Evolutionary conservation across 2,113 vertebrate species (phyloP).

Genomic region (Mustela nigripes): DNA sequence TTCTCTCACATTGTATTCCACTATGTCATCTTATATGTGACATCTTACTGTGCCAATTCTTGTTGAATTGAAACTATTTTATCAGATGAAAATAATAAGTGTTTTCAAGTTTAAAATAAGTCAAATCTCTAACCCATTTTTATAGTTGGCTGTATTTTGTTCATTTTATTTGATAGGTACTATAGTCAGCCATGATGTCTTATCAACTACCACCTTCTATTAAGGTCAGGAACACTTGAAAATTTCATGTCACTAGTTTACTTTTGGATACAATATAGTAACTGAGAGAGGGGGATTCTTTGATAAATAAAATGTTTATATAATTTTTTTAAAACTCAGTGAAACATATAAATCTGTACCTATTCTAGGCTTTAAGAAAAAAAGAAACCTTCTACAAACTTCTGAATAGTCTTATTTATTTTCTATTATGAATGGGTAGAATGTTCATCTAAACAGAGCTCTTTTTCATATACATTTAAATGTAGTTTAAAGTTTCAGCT

Average conservation of each 20-base stretch:
- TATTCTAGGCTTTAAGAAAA: neutral
- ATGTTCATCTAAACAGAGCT: neutral
- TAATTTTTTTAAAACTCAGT: conserved; percentile 42
- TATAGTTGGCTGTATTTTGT: neutral
- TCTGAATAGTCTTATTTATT: neutral
- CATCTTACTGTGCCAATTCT: neutral
- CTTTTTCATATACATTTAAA: conserved; percentile 34
- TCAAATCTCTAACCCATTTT: neutral
- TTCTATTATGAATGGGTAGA: neutral
- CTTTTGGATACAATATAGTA: neutral
- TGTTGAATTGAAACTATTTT: conserved; percentile 18
- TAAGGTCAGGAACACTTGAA: conserved; percentile 1
- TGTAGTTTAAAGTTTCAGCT: neutral
- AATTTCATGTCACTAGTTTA: conserved; percentile 29
- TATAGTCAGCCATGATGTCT: neutral
- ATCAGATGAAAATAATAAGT: conserved; percentile 40
- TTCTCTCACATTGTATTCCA: neutral
- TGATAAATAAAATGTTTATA: neutral
- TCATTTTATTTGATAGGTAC: neutral
- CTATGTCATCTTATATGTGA: neutral
- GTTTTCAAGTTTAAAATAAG: conserved; percentile 40
- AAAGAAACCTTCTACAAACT: neutral
- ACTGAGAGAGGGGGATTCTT: neutral
- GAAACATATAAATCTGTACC: neutral
- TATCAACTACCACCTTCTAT: neutral